Percentiles rank a stretch among this genome's conserved stretches.
These are phyloP conservation scores for Anguilla obscura DNA, from an alignment of 2,797 vertebrate genomes.

Conservation along the genomic window DNA sequence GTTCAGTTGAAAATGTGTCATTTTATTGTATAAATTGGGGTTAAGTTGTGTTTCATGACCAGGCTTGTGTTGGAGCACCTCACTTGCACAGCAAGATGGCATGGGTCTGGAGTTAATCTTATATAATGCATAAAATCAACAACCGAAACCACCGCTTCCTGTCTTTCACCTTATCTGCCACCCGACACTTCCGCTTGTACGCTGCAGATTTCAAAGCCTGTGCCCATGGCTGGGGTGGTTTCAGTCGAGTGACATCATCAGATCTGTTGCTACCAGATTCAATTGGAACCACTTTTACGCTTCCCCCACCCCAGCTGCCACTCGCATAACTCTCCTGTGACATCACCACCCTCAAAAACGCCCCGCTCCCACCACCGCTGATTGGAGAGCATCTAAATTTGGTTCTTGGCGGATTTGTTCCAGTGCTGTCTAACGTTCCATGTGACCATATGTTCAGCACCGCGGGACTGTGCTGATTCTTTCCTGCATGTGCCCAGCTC, in stretches of 20 bases:
- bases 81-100: not conserved
- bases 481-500: not conserved
- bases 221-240: not conserved
- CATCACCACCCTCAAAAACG: not conserved
- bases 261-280: not conserved
- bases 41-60: not conserved
- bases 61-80: not conserved
- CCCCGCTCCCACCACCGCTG: not conserved
- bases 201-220: not conserved
- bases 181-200: not conserved
- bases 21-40: too few relatives aligned
- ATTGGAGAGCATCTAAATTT: not conserved
- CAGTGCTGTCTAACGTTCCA: not conserved
- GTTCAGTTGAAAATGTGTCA: too few relatives aligned
- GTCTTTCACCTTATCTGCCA: not conserved
- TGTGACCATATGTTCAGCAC: not conserved
- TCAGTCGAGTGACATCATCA: not conserved
- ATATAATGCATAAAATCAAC: not conserved
- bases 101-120: not conserved
- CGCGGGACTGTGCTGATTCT: not conserved
- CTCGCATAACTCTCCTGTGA: not conserved
- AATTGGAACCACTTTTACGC: not conserved
- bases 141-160: not conserved
- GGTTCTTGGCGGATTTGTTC: not conserved
- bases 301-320: not conserved